Evolutionary conservation across 2,113 vertebrate species (phyloP), one percentile per base, ranked within the genome.

Genomic region (Pipa parva): DNA sequence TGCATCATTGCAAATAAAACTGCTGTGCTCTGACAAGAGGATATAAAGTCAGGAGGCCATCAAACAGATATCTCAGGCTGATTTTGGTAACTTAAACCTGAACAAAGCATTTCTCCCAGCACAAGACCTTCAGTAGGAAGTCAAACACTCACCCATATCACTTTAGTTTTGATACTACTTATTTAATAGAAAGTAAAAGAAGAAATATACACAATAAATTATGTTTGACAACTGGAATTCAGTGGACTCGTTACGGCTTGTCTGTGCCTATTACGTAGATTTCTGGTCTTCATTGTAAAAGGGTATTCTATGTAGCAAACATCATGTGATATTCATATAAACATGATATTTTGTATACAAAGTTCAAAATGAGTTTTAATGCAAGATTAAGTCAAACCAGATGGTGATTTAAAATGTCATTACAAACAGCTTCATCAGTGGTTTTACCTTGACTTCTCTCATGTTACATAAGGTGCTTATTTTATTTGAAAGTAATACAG

Each of bases 191-290:
- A 71, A 78, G 73, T 66, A 74, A 72, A 73, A 70, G 74, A 71
- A 78, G 78, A 85, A 84, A 84, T 90, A 93, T 84, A 94, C 91
- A 90, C 89, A 85, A 86, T 91, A 95, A 95, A 98, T 93, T 89
- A 88, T 95, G 93, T 98, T 97, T 96, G 95, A 97, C 96, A 97
- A 89, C 86, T 88, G 84, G 83, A 90, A 88, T 90, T 92, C 90
- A 81, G 87, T 89, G 89, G 83, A 91, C 95, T 92, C 85, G 83
- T 92, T 89, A 88, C 81, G 85, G 90, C 89, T 91, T 96, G 92
- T 95, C 94, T 93, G 90, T 91, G 88, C 88, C 91, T 90, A 90
- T 96, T 94, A 89, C 81, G 80, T 81, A 86, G 85, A 92, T 93
- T 92, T 91, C 92, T 92, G 91, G 86, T 90, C 82, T 83, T 81